Evolutionary conservation across 2,888 invertebrate species (phyloP).

Genomic region (Balanococcus diminutus): DNA sequence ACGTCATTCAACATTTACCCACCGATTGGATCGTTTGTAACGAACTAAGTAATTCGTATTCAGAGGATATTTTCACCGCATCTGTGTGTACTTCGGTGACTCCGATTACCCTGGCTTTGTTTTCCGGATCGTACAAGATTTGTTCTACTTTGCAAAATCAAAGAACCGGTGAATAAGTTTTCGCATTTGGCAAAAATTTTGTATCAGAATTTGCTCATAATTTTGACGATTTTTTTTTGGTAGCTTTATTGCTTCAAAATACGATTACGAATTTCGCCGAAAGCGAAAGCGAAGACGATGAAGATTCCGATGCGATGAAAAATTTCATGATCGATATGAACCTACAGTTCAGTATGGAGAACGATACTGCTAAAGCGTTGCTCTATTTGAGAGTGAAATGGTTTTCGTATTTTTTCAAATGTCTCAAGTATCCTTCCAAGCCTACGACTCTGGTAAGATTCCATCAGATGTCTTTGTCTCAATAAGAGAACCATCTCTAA

Average conservation of each 20-base stretch:
- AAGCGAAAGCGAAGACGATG: slow-evolving; percentile 43
- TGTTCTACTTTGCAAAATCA: slow-evolving; percentile 41
- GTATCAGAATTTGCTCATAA: not conserved
- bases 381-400: slow-evolving; percentile 44
- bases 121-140: slow-evolving; percentile 63
- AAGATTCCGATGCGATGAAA: not conserved
- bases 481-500: not conserved
- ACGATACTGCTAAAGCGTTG: slow-evolving; percentile 34
- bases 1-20: slow-evolving; percentile 64
- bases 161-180: slow-evolving; percentile 9
- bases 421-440: slow-evolving; percentile 37
- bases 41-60: slow-evolving; percentile 72
- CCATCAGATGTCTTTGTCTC: not conserved
- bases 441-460: slow-evolving; percentile 16
- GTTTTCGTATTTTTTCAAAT: slow-evolving; percentile 48
- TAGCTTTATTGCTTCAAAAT: slow-evolving; percentile 42
- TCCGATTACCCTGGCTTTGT: slow-evolving; percentile 78
- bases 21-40: slow-evolving; percentile 88
- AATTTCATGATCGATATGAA: slow-evolving; percentile 45
- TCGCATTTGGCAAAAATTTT: not conserved
- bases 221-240: not conserved
- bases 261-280: slow-evolving; percentile 1
- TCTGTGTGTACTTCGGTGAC: slow-evolving; percentile 75
- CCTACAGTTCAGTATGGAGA: slow-evolving; percentile 43
- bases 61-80: slow-evolving; percentile 24